Percentiles rank a stretch among this genome's conserved stretches.
These are phyloP conservation scores for Drosophila ogumai DNA, from an alignment of 1,140 invertebrate species.

Conservation along the genomic window DNA sequence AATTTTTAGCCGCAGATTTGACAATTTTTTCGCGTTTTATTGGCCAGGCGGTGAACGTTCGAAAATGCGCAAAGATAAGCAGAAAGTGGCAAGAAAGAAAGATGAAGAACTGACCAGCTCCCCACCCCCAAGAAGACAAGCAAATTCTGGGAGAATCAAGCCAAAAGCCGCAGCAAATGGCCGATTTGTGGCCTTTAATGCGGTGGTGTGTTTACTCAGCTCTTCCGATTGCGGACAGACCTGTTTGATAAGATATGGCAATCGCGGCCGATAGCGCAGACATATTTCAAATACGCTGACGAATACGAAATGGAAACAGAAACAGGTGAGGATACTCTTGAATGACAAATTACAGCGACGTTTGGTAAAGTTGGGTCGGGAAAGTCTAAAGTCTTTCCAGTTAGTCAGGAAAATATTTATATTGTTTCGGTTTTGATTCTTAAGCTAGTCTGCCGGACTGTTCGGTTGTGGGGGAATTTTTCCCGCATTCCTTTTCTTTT, in stretches of 20 bases:
- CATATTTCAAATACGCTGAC: slow-evolving; percentile 31
- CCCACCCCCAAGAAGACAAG: background rate
- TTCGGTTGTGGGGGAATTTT: slow-evolving; percentile 38
- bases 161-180: slow-evolving; percentile 35
- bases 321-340: background rate
- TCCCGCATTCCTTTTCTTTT: slow-evolving; percentile 20
- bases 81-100: slow-evolving; percentile 38
- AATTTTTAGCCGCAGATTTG: slow-evolving; percentile 17
- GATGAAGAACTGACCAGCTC: slow-evolving; percentile 2
- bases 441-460: slow-evolving; percentile 10
- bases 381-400: slow-evolving; percentile 10
- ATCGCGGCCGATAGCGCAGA: slow-evolving; percentile 23
- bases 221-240: slow-evolving; percentile 34
- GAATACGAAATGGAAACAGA: slow-evolving; percentile 17
- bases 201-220: slow-evolving; percentile 14
- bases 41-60: slow-evolving; percentile 26
- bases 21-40: slow-evolving; percentile 11
- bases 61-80: slow-evolving; percentile 74
- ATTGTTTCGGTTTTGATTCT: slow-evolving; percentile 30
- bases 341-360: slow-evolving; percentile 4
- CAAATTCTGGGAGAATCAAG: slow-evolving; percentile 17
- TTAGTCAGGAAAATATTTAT: slow-evolving; percentile 22
- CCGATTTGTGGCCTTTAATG: slow-evolving; percentile 52
- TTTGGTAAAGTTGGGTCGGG: background rate
- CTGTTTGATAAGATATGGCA: slow-evolving; percentile 40